Conservation (phyloP, 2,797 vertebrate species). For the Myotis myotis region DNA sequence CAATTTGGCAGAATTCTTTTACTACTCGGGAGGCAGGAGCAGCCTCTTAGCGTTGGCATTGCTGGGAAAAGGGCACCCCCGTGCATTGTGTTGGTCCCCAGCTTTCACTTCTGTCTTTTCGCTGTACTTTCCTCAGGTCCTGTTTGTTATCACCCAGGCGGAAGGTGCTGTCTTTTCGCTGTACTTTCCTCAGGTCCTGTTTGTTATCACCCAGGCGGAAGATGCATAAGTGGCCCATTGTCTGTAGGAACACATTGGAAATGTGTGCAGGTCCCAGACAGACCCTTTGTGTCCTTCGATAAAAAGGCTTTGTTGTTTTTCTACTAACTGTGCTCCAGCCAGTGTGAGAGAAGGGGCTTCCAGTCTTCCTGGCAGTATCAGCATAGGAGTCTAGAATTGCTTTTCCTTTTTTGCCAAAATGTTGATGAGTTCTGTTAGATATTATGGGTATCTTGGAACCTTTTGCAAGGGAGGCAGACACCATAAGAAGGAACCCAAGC, state of each 20-base stretch:
- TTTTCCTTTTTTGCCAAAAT: background rate
- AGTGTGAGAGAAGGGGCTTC: background rate
- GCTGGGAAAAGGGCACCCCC: background rate
- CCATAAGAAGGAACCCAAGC: background rate
- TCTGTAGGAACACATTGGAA: constrained; percentile 30
- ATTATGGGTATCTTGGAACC: background rate
- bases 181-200: background rate
- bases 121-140: background rate
- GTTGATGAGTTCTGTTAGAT: background rate
- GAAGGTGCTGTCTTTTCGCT: background rate
- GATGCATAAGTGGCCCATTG: constrained; percentile 60
- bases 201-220: constrained; percentile 1
- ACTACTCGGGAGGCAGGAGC: background rate
- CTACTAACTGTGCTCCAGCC: background rate
- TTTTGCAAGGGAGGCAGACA: background rate
- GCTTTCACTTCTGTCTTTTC: background rate
- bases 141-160: constrained; percentile 19
- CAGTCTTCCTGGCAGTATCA: background rate
- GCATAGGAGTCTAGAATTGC: background rate
- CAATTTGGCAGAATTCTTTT: background rate
- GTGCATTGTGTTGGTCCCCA: background rate
- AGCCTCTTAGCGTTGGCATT: background rate
- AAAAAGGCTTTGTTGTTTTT: constrained; percentile 68
- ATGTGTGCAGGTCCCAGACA: constrained; percentile 40
- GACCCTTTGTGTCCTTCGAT: constrained; percentile 67